Conservation (phyloP, 2,888 invertebrate species). For the Platycheirus rosarum region DNA sequence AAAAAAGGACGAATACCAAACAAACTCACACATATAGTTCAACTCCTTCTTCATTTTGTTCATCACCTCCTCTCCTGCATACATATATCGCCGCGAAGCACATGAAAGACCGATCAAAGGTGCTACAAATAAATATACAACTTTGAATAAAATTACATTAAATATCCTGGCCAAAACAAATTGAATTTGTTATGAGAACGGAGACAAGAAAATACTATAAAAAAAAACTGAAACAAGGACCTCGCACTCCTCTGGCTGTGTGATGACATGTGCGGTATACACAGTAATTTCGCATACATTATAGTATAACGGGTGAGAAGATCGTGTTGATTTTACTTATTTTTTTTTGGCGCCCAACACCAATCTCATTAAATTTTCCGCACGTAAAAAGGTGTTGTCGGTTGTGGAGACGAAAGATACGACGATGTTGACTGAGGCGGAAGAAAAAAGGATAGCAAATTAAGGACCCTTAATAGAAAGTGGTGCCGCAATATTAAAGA, state of each 20-base stretch:
- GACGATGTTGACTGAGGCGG: conserved; percentile 16
- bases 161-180: conserved; percentile 69
- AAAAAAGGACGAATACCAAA: conserved; percentile 18
- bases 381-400: conserved; percentile 34
- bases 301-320: neutral
- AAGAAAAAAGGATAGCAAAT: conserved; percentile 31
- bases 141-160: conserved; percentile 70
- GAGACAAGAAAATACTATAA: neutral
- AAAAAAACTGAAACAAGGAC: neutral
- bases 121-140: conserved; percentile 64
- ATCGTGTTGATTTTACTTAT: conserved; percentile 19
- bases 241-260: neutral
- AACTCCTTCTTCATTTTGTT: neutral
- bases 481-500: conserved; percentile 7
- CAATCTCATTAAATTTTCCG: conserved; percentile 55
- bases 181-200: conserved; percentile 67
- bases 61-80: neutral
- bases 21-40: conserved; percentile 9
- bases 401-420: conserved; percentile 2
- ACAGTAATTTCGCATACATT: conserved; percentile 10
- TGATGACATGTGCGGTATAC: conserved; percentile 38
- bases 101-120: conserved; percentile 43
- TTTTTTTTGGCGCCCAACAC: conserved; percentile 12
- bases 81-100: neutral
- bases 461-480: conserved; percentile 50